These are phyloP conservation scores for Odontocolon sp. DNA, from an alignment of 2,888 invertebrate species.

Conservation along the genomic window DNA sequence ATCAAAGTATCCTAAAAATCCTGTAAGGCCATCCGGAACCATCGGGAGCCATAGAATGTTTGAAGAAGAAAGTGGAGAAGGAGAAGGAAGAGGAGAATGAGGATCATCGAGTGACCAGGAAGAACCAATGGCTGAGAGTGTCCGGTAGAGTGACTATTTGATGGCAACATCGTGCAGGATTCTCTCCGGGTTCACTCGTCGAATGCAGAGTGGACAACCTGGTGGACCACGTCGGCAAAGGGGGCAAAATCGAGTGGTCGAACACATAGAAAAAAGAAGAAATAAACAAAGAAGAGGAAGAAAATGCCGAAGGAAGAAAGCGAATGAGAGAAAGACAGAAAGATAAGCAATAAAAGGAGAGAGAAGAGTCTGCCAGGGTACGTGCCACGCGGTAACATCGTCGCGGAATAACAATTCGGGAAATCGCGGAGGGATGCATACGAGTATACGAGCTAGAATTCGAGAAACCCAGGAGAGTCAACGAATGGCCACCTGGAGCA, in stretches of 20 bases:
- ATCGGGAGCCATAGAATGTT: slow-evolving; percentile 27
- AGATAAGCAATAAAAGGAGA: slow-evolving; percentile 41
- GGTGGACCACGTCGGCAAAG: slow-evolving; percentile 17
- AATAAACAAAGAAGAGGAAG: slow-evolving; percentile 27
- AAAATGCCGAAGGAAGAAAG: slow-evolving; percentile 4
- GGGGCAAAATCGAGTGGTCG: slow-evolving; percentile 9
- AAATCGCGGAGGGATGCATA: slow-evolving; percentile 71
- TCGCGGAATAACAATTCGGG: slow-evolving; percentile 76
- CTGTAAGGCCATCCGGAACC: slow-evolving; percentile 8
- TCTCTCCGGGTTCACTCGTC: slow-evolving; percentile 58
- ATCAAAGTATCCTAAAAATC: slow-evolving; percentile 47
- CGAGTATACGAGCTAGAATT: slow-evolving; percentile 55
- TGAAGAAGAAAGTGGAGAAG: slow-evolving; percentile 16
- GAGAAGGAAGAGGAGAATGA: no score
- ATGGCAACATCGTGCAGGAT: slow-evolving; percentile 55
- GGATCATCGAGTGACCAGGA: slow-evolving; percentile 14
- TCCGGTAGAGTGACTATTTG: slow-evolving; percentile 43
- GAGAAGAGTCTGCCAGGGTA: slow-evolving; percentile 53
- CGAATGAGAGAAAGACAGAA: slow-evolving; percentile 4
- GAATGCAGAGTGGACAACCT: slow-evolving; percentile 66
- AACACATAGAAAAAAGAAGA: background rate
- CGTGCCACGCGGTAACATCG: slow-evolving; percentile 69
- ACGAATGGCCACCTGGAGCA: slow-evolving; percentile 12
- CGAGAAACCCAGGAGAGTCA: slow-evolving; percentile 24
- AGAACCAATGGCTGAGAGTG: slow-evolving; percentile 34